These are phyloP conservation scores for Boulengeromyrus knoepffleri DNA, from an alignment of 2,113 vertebrate genomes.

Conservation along the genomic window DNA sequence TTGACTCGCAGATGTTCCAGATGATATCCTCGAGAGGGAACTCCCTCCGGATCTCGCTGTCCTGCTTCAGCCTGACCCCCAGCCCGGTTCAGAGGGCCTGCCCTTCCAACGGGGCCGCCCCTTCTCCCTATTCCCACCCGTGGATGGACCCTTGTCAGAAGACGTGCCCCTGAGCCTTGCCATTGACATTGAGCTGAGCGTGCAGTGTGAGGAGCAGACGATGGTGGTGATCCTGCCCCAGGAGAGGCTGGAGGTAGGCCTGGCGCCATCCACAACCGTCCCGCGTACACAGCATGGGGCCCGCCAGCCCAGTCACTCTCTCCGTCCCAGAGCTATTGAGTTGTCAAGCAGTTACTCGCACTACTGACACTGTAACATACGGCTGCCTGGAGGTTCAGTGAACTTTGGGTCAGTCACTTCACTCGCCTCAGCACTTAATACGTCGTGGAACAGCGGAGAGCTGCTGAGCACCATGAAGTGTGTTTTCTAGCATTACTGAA, in stretches of 20 bases:
- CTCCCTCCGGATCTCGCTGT: constrained; percentile 72
- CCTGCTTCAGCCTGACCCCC: constrained; percentile 48
- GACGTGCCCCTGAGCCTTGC: constrained; percentile 22
- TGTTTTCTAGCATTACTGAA: not conserved
- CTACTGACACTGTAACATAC: not conserved
- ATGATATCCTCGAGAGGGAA: constrained; percentile 39
- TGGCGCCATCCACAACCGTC: not conserved
- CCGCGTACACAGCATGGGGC: not conserved
- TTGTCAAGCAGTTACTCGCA: not conserved
- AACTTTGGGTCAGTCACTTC: not conserved
- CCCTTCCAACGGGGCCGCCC: constrained; percentile 51
- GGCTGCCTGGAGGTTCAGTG: not conserved
- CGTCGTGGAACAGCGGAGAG: not conserved
- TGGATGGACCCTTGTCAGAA: constrained; percentile 17
- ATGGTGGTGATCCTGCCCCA: constrained; percentile 83
- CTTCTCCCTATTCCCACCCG: constrained; percentile 60
- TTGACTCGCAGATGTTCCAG: constrained; percentile 39
- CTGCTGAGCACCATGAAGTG: not conserved
- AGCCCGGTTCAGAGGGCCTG: constrained; percentile 41
- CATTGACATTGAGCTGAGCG: constrained; percentile 60
- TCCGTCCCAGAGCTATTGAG: not conserved
- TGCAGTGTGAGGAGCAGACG: constrained; percentile 73
- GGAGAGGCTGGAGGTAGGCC: constrained; percentile 78
- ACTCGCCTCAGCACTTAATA: not conserved
- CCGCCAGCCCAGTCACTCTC: not conserved